A percentile compares a stretch with the other conserved stretches of the same genome.
phyloP scores from a whole-genome alignment of 2,888 invertebrate species.

The Hoplodrina blanda region DNA sequence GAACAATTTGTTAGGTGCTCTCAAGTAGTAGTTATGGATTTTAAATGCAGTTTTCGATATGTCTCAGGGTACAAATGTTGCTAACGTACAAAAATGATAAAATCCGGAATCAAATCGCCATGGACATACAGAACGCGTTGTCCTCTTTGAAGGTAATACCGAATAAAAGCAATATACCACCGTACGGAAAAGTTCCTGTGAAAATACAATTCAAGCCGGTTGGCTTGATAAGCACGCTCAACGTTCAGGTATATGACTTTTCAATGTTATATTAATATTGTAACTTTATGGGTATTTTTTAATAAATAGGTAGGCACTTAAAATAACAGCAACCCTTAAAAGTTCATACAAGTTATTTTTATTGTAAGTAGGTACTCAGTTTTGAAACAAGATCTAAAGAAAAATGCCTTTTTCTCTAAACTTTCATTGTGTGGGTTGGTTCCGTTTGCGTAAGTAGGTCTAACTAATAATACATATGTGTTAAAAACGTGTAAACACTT shows the following conservation, averaged over 20 bases:
- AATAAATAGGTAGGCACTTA: no score
- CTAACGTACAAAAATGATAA: constrained; percentile 80
- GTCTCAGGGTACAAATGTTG: constrained; percentile 79
- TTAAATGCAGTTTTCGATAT: not conserved
- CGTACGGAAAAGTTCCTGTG: constrained; percentile 81
- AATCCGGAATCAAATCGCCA: constrained; percentile 78
- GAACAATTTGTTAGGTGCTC: not conserved
- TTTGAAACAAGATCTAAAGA: no score
- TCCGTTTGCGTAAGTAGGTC: no score
- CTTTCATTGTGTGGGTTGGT: no score
- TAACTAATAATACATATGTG: no score
- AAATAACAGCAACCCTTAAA: no score
- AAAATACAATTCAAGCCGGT: constrained; percentile 87
- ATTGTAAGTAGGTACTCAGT: no score
- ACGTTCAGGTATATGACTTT: constrained; percentile 78
- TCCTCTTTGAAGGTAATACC: constrained; percentile 84
- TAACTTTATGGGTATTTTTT: no score
- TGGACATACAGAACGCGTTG: constrained; percentile 82
- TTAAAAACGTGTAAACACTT: no score
- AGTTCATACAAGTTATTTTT: no score
- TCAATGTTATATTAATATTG: no score
- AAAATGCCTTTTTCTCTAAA: no score
- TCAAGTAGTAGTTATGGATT: not conserved
- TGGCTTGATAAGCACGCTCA: constrained; percentile 82
- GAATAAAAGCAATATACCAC: constrained; percentile 77